Percentiles rank a stretch among this genome's conserved stretches.
Evolutionary conservation across 2,888 invertebrate genomes (phyloP).

Genomic region (Agrilus biguttatus): DNA sequence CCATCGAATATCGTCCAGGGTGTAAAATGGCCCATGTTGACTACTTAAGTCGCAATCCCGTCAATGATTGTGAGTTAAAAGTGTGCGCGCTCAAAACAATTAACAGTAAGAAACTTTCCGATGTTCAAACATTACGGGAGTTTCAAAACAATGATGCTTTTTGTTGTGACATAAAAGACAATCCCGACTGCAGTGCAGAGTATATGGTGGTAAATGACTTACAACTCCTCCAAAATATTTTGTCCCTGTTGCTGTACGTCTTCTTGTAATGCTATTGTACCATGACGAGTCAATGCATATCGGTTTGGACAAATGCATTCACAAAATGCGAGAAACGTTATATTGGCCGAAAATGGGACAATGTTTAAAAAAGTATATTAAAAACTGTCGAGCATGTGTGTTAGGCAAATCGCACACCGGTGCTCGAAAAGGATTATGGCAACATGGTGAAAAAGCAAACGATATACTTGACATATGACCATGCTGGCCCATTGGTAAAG

Average conservation of each 20-base stretch:
- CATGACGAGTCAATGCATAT: constrained; percentile 1
- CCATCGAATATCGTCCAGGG: too few relatives aligned
- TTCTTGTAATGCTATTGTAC: not conserved
- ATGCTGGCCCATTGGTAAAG: constrained; percentile 11
- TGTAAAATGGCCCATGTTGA: too few relatives aligned
- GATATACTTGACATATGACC: constrained; percentile 6
- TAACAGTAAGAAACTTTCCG: too few relatives aligned
- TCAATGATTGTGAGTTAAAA: too few relatives aligned
- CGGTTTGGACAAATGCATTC: not conserved
- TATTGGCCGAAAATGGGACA: not conserved
- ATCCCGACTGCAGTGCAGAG: too few relatives aligned
- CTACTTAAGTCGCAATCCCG: too few relatives aligned
- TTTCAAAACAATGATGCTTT: too few relatives aligned
- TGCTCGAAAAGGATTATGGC: constrained; percentile 7
- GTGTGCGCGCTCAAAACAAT: too few relatives aligned
- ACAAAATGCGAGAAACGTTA: not conserved
- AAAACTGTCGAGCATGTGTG: constrained; percentile 4
- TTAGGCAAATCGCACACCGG: constrained; percentile 12
- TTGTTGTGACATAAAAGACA: too few relatives aligned
- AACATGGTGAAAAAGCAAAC: constrained; percentile 9
- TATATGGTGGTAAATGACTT: too few relatives aligned
- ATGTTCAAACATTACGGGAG: too few relatives aligned
- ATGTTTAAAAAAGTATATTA: constrained; percentile 5
- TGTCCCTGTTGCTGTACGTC: not conserved
- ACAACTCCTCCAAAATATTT: not conserved